Conservation (phyloP, 2,888 invertebrate species). For the Hirudinaria manillensis region DNA sequence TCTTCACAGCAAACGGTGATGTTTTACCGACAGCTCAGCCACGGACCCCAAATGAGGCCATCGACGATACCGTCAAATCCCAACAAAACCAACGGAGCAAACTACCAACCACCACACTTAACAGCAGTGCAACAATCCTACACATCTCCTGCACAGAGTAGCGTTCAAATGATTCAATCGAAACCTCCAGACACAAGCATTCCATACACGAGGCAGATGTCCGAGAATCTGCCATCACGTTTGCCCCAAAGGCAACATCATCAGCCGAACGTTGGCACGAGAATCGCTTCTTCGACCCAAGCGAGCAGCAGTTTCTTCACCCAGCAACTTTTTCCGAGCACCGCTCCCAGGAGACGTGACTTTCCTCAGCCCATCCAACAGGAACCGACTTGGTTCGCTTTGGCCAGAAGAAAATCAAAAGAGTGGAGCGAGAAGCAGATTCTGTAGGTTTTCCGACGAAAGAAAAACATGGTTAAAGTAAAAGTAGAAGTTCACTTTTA, state of each 20-base stretch:
- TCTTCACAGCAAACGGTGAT: not conserved
- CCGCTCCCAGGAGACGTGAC: slow-evolving; percentile 1
- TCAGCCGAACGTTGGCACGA: not conserved
- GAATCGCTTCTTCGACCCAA: not conserved
- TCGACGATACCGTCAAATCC: not conserved
- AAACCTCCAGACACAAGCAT: not conserved
- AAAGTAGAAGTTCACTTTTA: too few relatives aligned
- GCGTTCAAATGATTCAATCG: not conserved
- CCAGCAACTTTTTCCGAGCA: not conserved
- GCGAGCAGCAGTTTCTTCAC: not conserved
- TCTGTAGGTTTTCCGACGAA: not conserved
- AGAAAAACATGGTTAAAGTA: not conserved
- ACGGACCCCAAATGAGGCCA: not conserved
- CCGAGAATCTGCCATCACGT: not conserved
- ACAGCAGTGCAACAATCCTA: not conserved
- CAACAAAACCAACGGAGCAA: not conserved
- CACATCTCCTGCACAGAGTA: not conserved
- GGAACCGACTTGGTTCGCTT: slow-evolving; percentile 9
- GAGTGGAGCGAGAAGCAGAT: slow-evolving; percentile 23
- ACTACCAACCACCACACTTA: not conserved
- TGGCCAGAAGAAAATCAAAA: slow-evolving; percentile 15
- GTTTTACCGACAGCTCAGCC: not conserved
- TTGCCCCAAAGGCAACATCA: not conserved
- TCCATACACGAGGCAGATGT: not conserved
- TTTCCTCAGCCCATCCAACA: slow-evolving; percentile 6